These are phyloP conservation scores for Athene noctua DNA, from an alignment of 2,113 vertebrate genomes.

Conservation along the genomic window DNA sequence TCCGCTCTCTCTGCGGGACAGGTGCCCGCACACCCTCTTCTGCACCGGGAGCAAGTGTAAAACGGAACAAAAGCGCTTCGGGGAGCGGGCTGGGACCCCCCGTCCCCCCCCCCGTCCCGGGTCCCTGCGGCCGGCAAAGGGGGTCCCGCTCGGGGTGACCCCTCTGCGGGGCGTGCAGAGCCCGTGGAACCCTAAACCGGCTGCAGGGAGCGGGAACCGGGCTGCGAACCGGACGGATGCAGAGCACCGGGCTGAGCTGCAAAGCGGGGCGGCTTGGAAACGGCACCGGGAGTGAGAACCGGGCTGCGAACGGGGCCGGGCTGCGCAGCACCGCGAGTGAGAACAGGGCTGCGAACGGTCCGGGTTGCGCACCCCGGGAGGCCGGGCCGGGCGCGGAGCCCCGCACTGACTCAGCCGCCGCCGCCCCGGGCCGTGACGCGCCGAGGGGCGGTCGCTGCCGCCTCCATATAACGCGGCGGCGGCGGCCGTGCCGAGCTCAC, in stretches of 20 bases:
- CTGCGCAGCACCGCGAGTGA: rapidly evolving
- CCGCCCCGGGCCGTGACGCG: constrained; percentile 61
- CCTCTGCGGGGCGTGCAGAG: too few relatives aligned
- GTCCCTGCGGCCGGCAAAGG: not conserved
- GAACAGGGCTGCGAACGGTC: not conserved
- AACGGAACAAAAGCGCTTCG: not conserved
- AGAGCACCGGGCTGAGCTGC: not conserved
- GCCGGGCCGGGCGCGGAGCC: not conserved
- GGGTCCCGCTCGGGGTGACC: not conserved
- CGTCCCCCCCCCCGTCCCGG: too few relatives aligned
- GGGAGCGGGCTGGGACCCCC: not conserved
- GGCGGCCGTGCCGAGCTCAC: not conserved
- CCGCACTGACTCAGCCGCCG: constrained; percentile 1
- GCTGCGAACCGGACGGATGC: not conserved
- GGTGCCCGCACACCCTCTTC: too few relatives aligned
- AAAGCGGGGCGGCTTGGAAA: not conserved
- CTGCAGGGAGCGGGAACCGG: not conserved
- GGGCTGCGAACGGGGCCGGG: not conserved
- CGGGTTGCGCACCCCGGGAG: too few relatives aligned
- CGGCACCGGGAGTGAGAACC: not conserved
- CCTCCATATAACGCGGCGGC: constrained; percentile 48
- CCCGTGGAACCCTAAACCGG: not conserved
- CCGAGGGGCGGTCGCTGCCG: constrained; percentile 46
- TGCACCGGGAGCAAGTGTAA: too few relatives aligned
- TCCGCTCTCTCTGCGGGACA: too few relatives aligned